Evolutionary conservation across 2,113 vertebrate species (phyloP), one percentile per base, ranked within the genome.

Genomic region (Cynoglossus semilaevis): DNA sequence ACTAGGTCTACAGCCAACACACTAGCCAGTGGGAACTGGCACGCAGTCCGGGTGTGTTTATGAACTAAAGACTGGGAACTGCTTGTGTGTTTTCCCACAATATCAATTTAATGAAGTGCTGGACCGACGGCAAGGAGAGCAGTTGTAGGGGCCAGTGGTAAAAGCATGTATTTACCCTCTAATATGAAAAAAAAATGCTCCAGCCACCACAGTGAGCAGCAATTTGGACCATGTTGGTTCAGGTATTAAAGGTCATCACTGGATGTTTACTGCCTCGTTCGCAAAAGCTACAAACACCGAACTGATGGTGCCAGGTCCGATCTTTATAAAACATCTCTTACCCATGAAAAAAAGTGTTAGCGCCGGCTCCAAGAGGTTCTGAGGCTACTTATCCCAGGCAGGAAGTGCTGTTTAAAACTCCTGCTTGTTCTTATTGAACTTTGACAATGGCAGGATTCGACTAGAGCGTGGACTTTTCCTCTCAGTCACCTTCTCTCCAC

Each of bases 101-200:
- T 82, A 84, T 82, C 71, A 81, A 82, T 83, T 79, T 84, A 76
- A 84, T 78, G 76, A 75, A 83, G 74, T 84, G 74, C 59, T 22
- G 67, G 59, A 72, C 76, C 35, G 43, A 77, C 52, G 67, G 75
- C 72, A 65, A 61, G 41, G 58, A 36, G 67, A 78, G 64, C 77
- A 49, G 63, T 34, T 9, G 44, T 59, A 45, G 54, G 65, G 54
- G 63, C 65, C 70, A 72, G 36, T 54, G 38, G 73, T 74, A 81
- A 83, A 72, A 54, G 79, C 49, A 34, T 70, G 59, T 58, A 71
- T 80, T 76, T 80, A 55, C 64, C 61, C 68, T 67, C 67, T 67
- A 58, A 68, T 76, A 64, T 61, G 58, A 73, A 72, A 72, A 74
- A 55, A 52, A 67, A 64, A 34, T 57, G 49, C 35, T 65, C 13